Base-by-base conservation (phyloP, 2,797 vertebrate genomes). In the Neopelma chrysocephalum region DNA sequence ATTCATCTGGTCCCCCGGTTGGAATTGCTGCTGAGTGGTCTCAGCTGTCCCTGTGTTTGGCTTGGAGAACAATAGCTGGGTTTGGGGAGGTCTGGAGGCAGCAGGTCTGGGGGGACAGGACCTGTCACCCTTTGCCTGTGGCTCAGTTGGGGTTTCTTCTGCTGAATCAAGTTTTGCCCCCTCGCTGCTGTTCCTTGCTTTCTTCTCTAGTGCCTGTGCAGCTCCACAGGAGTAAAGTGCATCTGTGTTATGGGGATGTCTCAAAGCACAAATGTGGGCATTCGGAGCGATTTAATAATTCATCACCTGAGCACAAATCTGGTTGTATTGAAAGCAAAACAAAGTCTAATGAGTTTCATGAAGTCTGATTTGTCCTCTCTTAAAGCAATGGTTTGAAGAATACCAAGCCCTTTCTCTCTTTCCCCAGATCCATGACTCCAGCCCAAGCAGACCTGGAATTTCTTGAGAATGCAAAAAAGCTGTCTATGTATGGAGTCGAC, bases 401-500 rank as follows among this genome's bases (percentile, higher is more conserved):
- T 50, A 17, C 13, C 6, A 23, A 43, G 1, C 23, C 56, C 23
- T 64, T 50, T 69, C 21, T 89, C 20, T 79, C 85, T 66, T 76
- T 72, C 50, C 58, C 21, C 97, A 99, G 99, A 93, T 98, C 98
- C 31, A 99, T 99, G 99, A 99, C 98, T 97, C 99, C 99, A 68
- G 99, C 99, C 61, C 99, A 99, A 95, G 99, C 99, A 88, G 99
- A 99, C 95, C 96, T 99, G 97, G 99, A 99, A 98, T 99, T 99
- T 95, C 98, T 99, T 94, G 99, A 99, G 97, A 99, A 99, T 89
- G 99, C 99, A 93, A 99, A 99, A 97, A 99, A 99, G 90, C 98
- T 99, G 15, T 99, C 99, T 6, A 99, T 99, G 99, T 99, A 99
- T 47, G 99, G 99, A 61, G 99, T 99, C 32, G 99, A 99, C 95